Conservation (phyloP, 2,113 vertebrate species). For the Rhabdomys dilectus region DNA sequence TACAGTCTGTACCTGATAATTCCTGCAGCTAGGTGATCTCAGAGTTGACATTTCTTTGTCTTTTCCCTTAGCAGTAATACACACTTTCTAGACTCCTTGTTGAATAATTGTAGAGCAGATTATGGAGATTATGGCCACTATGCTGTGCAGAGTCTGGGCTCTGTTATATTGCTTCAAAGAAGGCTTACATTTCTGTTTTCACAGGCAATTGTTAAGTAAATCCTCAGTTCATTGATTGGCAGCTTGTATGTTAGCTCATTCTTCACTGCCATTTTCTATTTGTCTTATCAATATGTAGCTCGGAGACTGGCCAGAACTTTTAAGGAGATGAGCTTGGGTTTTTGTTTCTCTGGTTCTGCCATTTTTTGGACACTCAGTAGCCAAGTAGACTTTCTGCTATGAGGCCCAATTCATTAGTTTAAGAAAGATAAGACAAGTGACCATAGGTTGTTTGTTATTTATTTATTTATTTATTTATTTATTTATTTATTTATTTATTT, state of each 20-base stretch:
- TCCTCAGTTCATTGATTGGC: too few relatives aligned
- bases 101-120: neutral
- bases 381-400: neutral
- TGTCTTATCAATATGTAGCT: too few relatives aligned
- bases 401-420: neutral
- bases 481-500: neutral
- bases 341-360: neutral
- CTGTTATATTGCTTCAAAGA: neutral
- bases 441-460: too few relatives aligned
- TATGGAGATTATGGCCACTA: too few relatives aligned
- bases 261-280: neutral
- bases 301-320: neutral
- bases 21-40: neutral
- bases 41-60: neutral
- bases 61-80: neutral
- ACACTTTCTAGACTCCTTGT: neutral
- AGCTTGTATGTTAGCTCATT: neutral
- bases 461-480: neutral
- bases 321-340: neutral
- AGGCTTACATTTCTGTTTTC: neutral
- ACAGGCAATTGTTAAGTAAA: too few relatives aligned
- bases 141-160: neutral
- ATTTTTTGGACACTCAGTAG: neutral
- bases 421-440: neutral
- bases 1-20: neutral